Evolutionary conservation across 2,888 invertebrate species (phyloP), one percentile per base, ranked within the genome.

Genomic region (Creontiades dilutus): DNA sequence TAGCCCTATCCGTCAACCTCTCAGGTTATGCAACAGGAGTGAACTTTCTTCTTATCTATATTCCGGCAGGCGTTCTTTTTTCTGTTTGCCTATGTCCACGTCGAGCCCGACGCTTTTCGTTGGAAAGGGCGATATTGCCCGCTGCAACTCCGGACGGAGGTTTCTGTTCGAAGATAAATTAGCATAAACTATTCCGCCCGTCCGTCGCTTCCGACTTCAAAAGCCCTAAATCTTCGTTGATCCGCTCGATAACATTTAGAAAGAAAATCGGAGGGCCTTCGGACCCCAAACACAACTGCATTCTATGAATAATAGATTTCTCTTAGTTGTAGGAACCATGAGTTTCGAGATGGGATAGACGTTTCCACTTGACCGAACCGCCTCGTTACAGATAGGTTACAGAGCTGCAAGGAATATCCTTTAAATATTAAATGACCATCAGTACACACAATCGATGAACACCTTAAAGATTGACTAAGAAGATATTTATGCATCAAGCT

Each of bases 221-320:
- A 23, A 68, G 68, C 68, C 23, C 61, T 61, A 61, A 61, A 68
- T 68, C 68, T 68, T 68, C 68, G 23, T 68, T 68, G 68, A 68
- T 68, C 68, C 68, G 7, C 68, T 68, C 68, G 68, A 68, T 68
- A 68, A 68, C 68, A 27, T 68, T 68, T 68, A 68, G 68, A 23
- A 68, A 27, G 23, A 23, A n/a, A 23, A 68, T 23, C 23, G 9
- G 68, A 19, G 68, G 68, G 19, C 19, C 68, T 12, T 9, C 23
- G 11, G 52, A 52, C 52, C 1, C 27, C 19, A 19, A 68, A 27
- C 23, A 68, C 23, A 68, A 68, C 68, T 68, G 68, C 68, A 68
- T 23, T 27, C 68, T 27, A 68, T 27, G 68, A 23, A 68, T 61
- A 19, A 61, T 61, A 57, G n/a, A 57, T 57, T n/a, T n/a, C 57